Base-by-base conservation (phyloP, 2,113 vertebrate species). In the Oryzias woworae region DNA sequence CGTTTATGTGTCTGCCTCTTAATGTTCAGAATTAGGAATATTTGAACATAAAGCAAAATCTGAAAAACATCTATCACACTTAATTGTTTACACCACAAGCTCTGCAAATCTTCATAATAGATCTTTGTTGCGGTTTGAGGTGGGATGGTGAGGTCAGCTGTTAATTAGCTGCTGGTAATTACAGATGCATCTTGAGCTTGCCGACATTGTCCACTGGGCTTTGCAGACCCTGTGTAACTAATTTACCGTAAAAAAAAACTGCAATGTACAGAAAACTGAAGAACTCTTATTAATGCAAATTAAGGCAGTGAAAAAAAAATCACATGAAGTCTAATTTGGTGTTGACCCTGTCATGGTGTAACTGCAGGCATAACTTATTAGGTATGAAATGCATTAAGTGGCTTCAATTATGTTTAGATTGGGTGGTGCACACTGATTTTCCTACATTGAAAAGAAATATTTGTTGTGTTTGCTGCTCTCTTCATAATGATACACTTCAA, bases 131-230 rank as follows among this genome's bases (percentile, higher is more conserved):
- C 66, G 83, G 83, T 87, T 75, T 85, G 78, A 78, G 83, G 70
- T 83, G 73, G 58, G 77, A 76, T 66, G 62, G 64, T 72, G 86
- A 82, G 85, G 85, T 87, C 82, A 83, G 76, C 78, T 84, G 79
- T 86, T 90, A 87, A 90, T 87, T 88, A 85, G 83, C 67, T 69
- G 69, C 56, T 78, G 73, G 81, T 88, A 87, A 89, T 89, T 90
- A 89, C 87, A 88, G 80, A 85, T 83, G 83, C 76, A 87, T 84
- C 76, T 66, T 84, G 74, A 82, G 82, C 66, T 71, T 70, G 67
- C 84, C 70, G 83, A 85, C 80, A 85, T 55, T 64, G 75, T 82
- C 82, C 70, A 20, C 48, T 42, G 80, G 85, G 76, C 77, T 79
- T 83, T 50, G 51, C 78, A 66, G 83, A 76, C 69, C 61, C 48